Evolutionary conservation across 2,888 invertebrate genomes (phyloP), one percentile per base, ranked within the genome.

Genomic region (Colostygia pectinataria): DNA sequence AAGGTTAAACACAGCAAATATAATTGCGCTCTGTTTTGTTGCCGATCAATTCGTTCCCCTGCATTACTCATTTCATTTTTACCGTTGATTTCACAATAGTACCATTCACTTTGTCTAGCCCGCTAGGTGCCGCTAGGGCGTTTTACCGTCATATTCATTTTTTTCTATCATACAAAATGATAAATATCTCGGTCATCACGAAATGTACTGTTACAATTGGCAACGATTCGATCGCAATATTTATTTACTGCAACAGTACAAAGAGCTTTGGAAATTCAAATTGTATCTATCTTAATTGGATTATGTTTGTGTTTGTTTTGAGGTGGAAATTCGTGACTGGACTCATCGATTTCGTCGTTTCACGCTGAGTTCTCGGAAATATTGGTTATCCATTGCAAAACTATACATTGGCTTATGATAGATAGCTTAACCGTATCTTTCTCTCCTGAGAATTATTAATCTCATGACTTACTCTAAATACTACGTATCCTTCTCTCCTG

Each of bases 191-290:
- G 75, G 71, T 59, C 75, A 73, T 79, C 80, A 77, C 75, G 75
- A 77, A 57, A 53, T 74, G 71, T 79, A 80, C 82, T 78, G 82
- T 82, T 83, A 81, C 65, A 66, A n/a, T n/a, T n/a, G 64, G 63
- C 60, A 73, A 74, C 65, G 68, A 74, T 74, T 72, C 66, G 65
- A 65, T 72, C 71, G 62, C 66, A 66, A 67, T 75, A 68, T 79
- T 77, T 75, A 65, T 73, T 74, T 71, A 58, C 63, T 61, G 52
- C 63, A 57, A 63, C 55, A 57, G 66, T 69, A 48, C 68, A 66
- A 55, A 68, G 52, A 68, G 70, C 72, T 65, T 50, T 48, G 37
- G 57, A 69, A 71, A 67, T 66, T 69, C 63, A 66, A 67, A 69
- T 64, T 59, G 65, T 68, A 68, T 64, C 75, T 76, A 72, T 75